Conservation (phyloP, 2,888 invertebrate genomes). For the Phaedon cochleariae region DNA sequence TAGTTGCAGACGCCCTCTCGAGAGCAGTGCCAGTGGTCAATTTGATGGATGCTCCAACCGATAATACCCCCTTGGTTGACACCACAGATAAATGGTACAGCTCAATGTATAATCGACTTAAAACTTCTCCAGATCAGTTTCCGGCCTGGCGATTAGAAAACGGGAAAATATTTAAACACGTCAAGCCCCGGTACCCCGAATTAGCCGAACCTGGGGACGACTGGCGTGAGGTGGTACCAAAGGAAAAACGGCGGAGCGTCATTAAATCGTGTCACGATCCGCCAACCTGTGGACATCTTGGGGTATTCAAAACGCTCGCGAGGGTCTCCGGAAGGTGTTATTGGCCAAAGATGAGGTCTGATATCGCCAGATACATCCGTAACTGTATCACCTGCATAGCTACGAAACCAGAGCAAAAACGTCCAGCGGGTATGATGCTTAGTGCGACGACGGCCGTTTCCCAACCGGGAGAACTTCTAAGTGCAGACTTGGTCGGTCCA, state of each 20-base stretch:
- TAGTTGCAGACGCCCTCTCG: constrained; percentile 28
- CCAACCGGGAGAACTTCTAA: constrained; percentile 25
- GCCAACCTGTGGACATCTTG: constrained; percentile 7
- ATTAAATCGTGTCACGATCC: neutral
- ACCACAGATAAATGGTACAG: neutral
- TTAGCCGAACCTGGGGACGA: neutral
- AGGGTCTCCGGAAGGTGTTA: constrained; percentile 17
- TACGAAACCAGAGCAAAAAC: constrained; percentile 28
- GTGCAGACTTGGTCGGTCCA: constrained; percentile 17
- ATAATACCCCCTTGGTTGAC: neutral
- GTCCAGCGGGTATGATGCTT: constrained; percentile 28
- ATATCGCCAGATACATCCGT: too few relatives aligned
- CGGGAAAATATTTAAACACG: neutral
- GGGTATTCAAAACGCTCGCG: constrained; percentile 14
- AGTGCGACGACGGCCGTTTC: constrained; percentile 10
- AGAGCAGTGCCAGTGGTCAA: constrained; percentile 1
- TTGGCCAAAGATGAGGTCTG: constrained; percentile 22
- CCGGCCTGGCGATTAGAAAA: neutral
- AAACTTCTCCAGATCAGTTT: neutral
- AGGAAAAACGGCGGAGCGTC: too few relatives aligned
- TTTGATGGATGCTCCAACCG: too few relatives aligned
- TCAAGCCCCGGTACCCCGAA: neutral
- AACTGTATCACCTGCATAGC: constrained; percentile 18
- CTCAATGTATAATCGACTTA: neutral
- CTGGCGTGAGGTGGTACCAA: too few relatives aligned